Conservation (phyloP, 2,113 vertebrate genomes). For the Rissa tridactyla region DNA sequence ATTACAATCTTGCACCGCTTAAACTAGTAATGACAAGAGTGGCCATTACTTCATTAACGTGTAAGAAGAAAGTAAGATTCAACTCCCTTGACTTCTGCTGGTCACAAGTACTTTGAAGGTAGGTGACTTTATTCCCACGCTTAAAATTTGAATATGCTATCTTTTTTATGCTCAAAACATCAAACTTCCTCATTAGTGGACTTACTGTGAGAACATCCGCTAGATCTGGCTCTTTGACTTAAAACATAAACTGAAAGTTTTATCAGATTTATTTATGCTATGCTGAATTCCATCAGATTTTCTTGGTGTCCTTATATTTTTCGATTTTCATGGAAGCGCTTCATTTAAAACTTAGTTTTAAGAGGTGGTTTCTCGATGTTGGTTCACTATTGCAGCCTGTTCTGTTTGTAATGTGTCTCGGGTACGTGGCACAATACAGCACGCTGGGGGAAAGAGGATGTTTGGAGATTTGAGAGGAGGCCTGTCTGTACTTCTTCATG, state of each 20-base stretch:
- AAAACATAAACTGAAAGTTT: neutral
- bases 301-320: neutral
- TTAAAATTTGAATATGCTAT: neutral
- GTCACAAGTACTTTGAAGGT: neutral
- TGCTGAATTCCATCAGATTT: neutral
- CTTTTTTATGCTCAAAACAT: neutral
- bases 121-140: neutral
- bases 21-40: neutral
- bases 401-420: neutral
- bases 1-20: neutral
- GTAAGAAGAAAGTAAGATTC: neutral
- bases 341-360: neutral
- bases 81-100: neutral
- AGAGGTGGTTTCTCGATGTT: neutral
- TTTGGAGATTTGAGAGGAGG: neutral
- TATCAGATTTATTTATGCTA: neutral
- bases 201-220: neutral
- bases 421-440: neutral
- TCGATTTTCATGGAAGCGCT: neutral
- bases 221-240: neutral
- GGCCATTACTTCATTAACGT: neutral
- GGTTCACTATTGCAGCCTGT: neutral
- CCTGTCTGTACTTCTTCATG: neutral
- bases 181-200: neutral
- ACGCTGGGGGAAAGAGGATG: neutral